Evolutionary conservation across 2,113 vertebrate genomes (phyloP).

Genomic region (Cichladusa arquata): DNA sequence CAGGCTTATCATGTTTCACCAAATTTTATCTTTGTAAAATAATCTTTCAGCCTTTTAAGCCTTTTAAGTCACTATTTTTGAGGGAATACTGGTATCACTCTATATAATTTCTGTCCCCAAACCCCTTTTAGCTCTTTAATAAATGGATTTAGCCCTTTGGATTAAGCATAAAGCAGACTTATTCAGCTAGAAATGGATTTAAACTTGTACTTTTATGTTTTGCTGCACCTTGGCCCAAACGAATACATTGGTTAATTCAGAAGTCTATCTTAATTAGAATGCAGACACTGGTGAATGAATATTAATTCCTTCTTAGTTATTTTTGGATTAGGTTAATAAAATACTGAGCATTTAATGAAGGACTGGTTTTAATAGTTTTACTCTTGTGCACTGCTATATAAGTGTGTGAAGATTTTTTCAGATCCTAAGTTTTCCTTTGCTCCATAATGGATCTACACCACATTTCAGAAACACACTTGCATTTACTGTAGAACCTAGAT

Average conservation of each 20-base stretch:
- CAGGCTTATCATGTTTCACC: not conserved
- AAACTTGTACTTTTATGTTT: conserved; percentile 8
- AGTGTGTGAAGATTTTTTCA: not conserved
- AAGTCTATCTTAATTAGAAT: conserved; percentile 23
- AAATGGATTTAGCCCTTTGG: not conserved
- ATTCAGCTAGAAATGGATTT: conserved; percentile 1
- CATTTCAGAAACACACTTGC: not conserved
- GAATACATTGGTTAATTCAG: not conserved
- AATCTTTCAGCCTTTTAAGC: not conserved
- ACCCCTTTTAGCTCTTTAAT: not conserved
- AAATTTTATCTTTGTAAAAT: not conserved
- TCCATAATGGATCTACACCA: not conserved
- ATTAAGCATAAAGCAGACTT: conserved; percentile 20
- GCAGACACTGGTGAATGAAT: not conserved
- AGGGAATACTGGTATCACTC: not conserved
- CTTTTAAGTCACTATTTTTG: not conserved
- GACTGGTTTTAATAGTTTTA: not conserved
- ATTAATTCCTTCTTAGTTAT: conserved; percentile 1
- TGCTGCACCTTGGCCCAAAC: conserved; percentile 19
- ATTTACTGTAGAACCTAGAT: not conserved
- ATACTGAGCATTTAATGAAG: not conserved
- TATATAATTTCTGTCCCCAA: not conserved
- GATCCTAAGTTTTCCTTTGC: not conserved
- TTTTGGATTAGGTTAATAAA: conserved; percentile 1
- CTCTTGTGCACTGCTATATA: not conserved